Percentiles rank a stretch among this genome's conserved stretches.
phyloP scores from a whole-genome alignment of 2,113 vertebrate genomes.

The Neolamprologus caudopunctatus region DNA sequence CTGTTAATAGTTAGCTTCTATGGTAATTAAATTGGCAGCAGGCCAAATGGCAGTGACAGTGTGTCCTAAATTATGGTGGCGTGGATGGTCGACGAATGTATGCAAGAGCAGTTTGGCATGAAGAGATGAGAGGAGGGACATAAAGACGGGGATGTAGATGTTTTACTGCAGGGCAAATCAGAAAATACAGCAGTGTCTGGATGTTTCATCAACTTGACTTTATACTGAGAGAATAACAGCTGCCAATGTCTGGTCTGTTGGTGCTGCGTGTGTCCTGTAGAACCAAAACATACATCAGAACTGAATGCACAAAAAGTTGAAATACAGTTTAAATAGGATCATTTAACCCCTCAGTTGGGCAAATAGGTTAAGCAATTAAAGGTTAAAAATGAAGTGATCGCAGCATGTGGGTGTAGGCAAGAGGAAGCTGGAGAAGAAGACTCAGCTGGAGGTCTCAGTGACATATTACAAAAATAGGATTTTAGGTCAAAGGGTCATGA shows the following conservation, averaged over 20 bases:
- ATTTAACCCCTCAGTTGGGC: neutral
- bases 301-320: neutral
- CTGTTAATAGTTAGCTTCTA: conserved; percentile 65
- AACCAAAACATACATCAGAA: neutral
- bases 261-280: neutral
- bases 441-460: neutral
- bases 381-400: neutral
- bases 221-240: neutral
- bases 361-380: neutral
- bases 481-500: neutral
- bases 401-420: neutral
- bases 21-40: conserved; percentile 66
- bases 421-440: neutral
- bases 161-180: neutral
- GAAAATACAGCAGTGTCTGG: neutral
- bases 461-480: neutral
- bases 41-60: conserved; percentile 40
- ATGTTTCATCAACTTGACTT: neutral
- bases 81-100: neutral
- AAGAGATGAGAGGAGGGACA: neutral
- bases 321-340: neutral
- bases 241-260: neutral
- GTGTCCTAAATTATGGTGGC: conserved; percentile 34
- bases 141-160: neutral
- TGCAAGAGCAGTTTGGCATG: neutral